Percentiles rank a stretch among this genome's conserved stretches.
phyloP scores from a whole-genome alignment of 2,113 vertebrate genomes.

The Pelecanus crispus region DNA sequence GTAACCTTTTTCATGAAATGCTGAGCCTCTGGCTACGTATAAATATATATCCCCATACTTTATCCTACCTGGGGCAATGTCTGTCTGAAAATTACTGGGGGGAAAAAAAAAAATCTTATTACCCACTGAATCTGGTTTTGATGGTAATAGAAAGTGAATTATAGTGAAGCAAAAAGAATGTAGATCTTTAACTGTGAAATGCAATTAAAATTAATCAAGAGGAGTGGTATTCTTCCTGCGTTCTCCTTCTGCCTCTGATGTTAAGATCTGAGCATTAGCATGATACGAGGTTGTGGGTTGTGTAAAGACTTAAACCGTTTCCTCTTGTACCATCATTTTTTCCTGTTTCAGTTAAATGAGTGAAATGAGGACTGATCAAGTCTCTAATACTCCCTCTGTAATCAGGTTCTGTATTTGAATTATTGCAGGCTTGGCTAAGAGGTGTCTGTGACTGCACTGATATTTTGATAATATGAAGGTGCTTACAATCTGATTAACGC shows the following conservation, averaged over 20 bases:
- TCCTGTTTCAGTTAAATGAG: neutral
- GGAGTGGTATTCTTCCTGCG: neutral
- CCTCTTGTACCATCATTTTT: neutral
- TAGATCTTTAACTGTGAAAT: neutral
- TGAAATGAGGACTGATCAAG: neutral
- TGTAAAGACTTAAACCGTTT: neutral
- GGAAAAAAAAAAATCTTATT: neutral
- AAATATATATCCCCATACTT: neutral
- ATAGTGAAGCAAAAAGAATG: neutral
- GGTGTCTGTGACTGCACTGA: neutral
- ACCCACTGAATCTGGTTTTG: neutral
- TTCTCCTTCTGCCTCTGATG: neutral
- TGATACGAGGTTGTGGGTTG: neutral
- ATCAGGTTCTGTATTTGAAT: neutral
- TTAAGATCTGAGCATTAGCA: neutral
- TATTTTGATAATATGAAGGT: slow-evolving; percentile 26
- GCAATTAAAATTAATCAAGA: neutral
- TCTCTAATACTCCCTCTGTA: neutral
- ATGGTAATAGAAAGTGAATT: neutral
- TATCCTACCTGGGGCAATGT: neutral
- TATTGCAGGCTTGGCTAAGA: neutral
- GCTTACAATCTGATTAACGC: neutral
- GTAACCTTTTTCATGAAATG: neutral
- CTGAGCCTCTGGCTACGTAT: neutral
- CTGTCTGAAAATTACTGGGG: neutral